phyloP scores from a whole-genome alignment of 2,888 invertebrate species.

The Cenopis cana region DNA sequence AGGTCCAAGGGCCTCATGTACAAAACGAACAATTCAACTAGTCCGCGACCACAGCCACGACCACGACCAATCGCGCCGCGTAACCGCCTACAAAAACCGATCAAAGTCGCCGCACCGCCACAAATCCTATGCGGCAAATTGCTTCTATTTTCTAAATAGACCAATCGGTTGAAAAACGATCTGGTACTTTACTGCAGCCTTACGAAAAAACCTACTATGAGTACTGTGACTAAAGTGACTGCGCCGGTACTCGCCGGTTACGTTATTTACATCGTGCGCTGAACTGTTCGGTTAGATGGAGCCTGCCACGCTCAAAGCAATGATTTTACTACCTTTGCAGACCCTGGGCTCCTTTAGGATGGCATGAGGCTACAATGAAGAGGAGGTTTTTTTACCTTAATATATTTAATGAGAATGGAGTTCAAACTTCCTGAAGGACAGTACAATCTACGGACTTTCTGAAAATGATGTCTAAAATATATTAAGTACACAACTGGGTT shows the following conservation, averaged over 20 bases:
- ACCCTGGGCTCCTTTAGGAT: too few relatives aligned
- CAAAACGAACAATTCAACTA: constrained; percentile 59
- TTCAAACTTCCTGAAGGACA: too few relatives aligned
- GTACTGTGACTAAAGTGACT: constrained; percentile 35
- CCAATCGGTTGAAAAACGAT: constrained; percentile 69
- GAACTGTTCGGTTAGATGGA: constrained; percentile 6
- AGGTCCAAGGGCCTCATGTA: constrained; percentile 13
- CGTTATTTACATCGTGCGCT: constrained; percentile 15
- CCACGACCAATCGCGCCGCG: constrained; percentile 68
- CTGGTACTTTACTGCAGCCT: constrained; percentile 53
- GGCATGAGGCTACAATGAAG: too few relatives aligned
- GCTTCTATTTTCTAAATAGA: constrained; percentile 75
- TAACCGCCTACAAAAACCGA: constrained; percentile 75
- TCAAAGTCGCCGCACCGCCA: constrained; percentile 76
- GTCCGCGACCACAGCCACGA: constrained; percentile 46
- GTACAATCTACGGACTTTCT: too few relatives aligned
- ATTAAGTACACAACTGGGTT: too few relatives aligned
- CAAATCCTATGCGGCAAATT: constrained; percentile 80
- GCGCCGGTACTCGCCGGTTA: constrained; percentile 28
- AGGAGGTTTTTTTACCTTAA: too few relatives aligned
- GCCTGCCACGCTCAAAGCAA: neutral
- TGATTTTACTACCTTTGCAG: too few relatives aligned
- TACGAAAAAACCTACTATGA: constrained; percentile 24
- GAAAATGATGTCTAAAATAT: too few relatives aligned
- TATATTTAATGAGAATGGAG: too few relatives aligned